Evolutionary conservation across 2,113 vertebrate genomes (phyloP), one percentile per base, ranked within the genome.

Genomic region (Argyrosomus japonicus): DNA sequence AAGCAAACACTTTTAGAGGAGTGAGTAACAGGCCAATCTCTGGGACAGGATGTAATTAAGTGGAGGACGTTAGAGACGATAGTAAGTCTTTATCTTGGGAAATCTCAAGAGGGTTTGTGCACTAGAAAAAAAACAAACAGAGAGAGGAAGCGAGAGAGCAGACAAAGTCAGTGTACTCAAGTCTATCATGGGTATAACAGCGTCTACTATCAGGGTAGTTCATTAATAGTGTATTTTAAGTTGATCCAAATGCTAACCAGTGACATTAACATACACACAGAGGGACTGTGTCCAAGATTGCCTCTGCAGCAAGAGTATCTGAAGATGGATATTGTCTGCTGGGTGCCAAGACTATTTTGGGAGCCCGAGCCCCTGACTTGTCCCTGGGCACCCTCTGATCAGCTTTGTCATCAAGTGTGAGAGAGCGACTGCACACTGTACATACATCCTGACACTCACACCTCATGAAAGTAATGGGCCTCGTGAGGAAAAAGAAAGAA

Each of bases 331-430:
- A 92, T 89, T 89, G 87, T 89, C 88, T 81, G 80, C 82, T 68
- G 83, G 85, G 82, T 93, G 93, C 91, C 93, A 93, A 93, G 57
- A 89, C 88, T 92, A 93, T 93, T 94, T 94, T 92, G 76, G 89
- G 91, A 89, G 61, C 48, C 81, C 23, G 68, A 83, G 85, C 62
- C 77, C 77, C 87, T 82, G 90, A 84, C 75, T 82, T 68, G 86
- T 92, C 89, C 89, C 90, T 78, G 77, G 74, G 88, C 83, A 87
- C 63, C 87, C 88, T 91, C 88, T 91, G 90, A 93, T 92, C 89
- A 88, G 90, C 91, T 87, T 85, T 91, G 86, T 91, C 92, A 93
- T 93, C 87, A 89, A 87, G 87, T 89, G 84, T 64, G 79, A 84
- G 79, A 84, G 80, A 86, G 83, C 72, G 54, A 85, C 76, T 81